Evolutionary conservation across 2,113 vertebrate genomes (phyloP), one percentile per base, ranked within the genome.

Genomic region (Mus spicilegus): DNA sequence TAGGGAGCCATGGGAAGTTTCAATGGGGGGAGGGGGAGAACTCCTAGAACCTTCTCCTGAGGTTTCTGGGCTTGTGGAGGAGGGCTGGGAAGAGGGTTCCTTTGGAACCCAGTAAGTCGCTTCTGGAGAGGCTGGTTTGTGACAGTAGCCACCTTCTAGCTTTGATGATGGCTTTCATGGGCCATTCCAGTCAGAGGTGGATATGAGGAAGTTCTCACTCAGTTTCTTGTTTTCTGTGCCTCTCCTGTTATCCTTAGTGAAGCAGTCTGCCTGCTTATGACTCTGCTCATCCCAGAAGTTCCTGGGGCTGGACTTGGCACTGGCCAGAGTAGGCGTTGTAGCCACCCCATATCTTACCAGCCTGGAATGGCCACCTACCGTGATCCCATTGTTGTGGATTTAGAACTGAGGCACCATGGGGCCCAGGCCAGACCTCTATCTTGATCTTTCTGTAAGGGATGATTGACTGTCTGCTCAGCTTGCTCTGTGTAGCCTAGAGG

Each of bases 401-500:
- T 56, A 26, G 80, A 51, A 54, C 16, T 46, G 56, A 75, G 8
- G 13, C 42, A 5, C 54, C 78, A n/a, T 11, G 1, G 56, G 70
- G 20, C 28, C 42, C 85, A 72, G 92, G 87, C 54, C 80, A 91
- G 61, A 61, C 87, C 84, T 93, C 88, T 63, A 58, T 49, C 90
- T 51, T 82, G n/a, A 86, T 77, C 90, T 69, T 90, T 93, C 56
- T 36, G 61, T 28, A 90, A 94, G 54, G 69, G 46, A 46, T 56
- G 73, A 73, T 42, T 24, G 70, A 33, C 30, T 63, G 51, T 84
- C 7, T 42, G 61, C 63, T 93, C 70, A 75, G 93, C 89, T 85
- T 54, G 36, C 11, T 76, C 42, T 14, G 39, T 14, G 46, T 7
- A 46, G 87, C 69, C 87, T 46, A 54, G 86, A 87, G 10, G 49